phyloP scores from a whole-genome alignment of 2,113 vertebrate species.

The Willisornis vidua region DNA sequence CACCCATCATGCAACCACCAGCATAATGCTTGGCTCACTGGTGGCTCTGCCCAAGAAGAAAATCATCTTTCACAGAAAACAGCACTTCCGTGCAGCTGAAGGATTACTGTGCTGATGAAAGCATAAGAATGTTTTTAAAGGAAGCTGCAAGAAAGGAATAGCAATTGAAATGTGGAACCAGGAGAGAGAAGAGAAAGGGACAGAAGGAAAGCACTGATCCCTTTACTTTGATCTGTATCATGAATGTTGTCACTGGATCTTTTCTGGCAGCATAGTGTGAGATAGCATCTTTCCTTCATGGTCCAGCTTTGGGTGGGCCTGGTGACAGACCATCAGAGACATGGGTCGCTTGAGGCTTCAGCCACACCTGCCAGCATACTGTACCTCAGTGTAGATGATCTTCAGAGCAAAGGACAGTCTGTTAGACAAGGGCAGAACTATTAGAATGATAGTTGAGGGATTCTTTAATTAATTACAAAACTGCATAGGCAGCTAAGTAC shows the following conservation, averaged over 20 bases:
- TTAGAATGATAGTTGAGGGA: background rate
- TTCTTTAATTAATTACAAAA: background rate
- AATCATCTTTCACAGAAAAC: background rate
- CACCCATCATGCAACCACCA: fast-evolving
- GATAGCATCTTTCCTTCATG: background rate
- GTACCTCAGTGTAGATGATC: background rate
- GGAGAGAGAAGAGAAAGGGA: background rate
- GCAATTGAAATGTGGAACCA: background rate
- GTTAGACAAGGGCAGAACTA: background rate
- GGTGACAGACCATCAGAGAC: background rate
- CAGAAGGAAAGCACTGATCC: background rate
- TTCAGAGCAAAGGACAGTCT: background rate
- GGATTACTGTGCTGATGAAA: background rate
- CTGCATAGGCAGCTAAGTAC: background rate
- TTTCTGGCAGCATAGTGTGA: background rate
- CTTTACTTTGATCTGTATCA: background rate
- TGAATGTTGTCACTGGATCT: background rate
- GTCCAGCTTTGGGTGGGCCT: background rate
- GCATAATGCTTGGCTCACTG: fast-evolving
- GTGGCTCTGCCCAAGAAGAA: background rate
- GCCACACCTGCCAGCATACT: background rate
- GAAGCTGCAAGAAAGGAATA: background rate
- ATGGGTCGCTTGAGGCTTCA: background rate
- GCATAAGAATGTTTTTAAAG: fast-evolving
- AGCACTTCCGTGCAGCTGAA: background rate